Conservation (phyloP, 1,140 invertebrate species). For the Lordiphosa clarofinis region DNA sequence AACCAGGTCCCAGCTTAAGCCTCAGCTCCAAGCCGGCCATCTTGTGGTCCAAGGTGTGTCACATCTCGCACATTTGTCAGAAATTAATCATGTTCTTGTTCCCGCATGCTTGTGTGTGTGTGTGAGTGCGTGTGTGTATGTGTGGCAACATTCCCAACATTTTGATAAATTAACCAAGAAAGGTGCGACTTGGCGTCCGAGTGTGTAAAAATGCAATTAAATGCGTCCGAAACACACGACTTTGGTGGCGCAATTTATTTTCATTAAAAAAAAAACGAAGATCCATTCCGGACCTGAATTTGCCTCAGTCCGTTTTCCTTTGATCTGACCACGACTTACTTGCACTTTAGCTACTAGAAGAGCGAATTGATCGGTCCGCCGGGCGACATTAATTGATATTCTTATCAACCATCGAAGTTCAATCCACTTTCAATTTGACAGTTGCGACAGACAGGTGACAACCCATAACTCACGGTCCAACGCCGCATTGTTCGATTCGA, state of each 20-base stretch:
- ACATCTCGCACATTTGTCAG: conserved; percentile 78
- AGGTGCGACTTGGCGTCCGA: conserved; percentile 45
- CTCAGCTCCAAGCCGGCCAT: conserved; percentile 43
- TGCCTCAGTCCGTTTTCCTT: too few relatives aligned
- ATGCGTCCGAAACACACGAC: conserved; percentile 71
- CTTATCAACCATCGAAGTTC: conserved; percentile 74
- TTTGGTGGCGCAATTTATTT: conserved; percentile 77
- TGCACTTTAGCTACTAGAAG: neutral
- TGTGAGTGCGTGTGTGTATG: too few relatives aligned
- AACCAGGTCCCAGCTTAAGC: conserved; percentile 4
- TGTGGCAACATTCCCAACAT: conserved; percentile 3
- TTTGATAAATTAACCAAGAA: conserved; percentile 59
- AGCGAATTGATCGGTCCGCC: conserved; percentile 8
- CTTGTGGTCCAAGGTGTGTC: conserved; percentile 71
- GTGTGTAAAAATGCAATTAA: conserved; percentile 71
- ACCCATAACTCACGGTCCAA: conserved; percentile 71
- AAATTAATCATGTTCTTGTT: conserved; percentile 60
- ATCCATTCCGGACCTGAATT: conserved; percentile 29
- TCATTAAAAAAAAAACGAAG: conserved; percentile 51
- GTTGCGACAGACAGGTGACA: conserved; percentile 78
- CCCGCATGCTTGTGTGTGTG: neutral
- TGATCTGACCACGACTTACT: neutral
- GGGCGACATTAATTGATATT: conserved; percentile 78
- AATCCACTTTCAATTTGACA: conserved; percentile 80
- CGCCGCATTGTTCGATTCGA: conserved; percentile 25